Percentiles rank a stretch among this genome's conserved stretches.
These are phyloP conservation scores for Falcaria lacertinaria DNA, from an alignment of 2,888 invertebrate species.

Conservation along the genomic window DNA sequence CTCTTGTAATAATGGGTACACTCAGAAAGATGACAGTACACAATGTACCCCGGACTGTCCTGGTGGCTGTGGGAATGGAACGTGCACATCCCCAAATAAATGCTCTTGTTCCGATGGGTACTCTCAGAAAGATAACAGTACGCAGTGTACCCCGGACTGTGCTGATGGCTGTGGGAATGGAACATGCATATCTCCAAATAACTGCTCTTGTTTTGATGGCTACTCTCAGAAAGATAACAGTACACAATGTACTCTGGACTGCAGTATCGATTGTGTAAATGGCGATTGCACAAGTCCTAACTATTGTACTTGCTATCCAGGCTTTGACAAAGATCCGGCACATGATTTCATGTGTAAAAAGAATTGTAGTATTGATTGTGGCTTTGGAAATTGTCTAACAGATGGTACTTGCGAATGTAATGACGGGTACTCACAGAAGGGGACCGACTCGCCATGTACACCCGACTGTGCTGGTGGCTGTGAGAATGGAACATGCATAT, in stretches of 20 bases:
- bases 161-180: no score
- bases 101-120: slow-evolving; percentile 26
- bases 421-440: slow-evolving; percentile 14
- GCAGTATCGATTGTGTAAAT: slow-evolving; percentile 34
- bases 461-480: slow-evolving; percentile 5
- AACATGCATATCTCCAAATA: no score
- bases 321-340: slow-evolving; percentile 7
- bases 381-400: slow-evolving; percentile 29
- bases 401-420: slow-evolving; percentile 28
- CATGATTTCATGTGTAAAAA: slow-evolving; percentile 3
- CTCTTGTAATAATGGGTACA: slow-evolving; percentile 15
- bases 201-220: no score
- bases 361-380: slow-evolving; percentile 16
- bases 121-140: slow-evolving; percentile 5
- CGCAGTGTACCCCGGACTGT: no score
- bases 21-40: not conserved
- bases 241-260: slow-evolving; percentile 30
- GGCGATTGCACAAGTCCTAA: slow-evolving; percentile 29
- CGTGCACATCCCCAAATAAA: slow-evolving; percentile 32
- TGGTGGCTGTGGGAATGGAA: slow-evolving; percentile 13
- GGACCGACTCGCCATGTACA: slow-evolving; percentile 5
- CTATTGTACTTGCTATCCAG: slow-evolving; percentile 13
- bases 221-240: no score
- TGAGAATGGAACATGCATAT: slow-evolving; percentile 17
- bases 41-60: slow-evolving; percentile 18